phyloP scores from a whole-genome alignment of 1,140 invertebrate genomes.

The Lethocerus indicus region DNA sequence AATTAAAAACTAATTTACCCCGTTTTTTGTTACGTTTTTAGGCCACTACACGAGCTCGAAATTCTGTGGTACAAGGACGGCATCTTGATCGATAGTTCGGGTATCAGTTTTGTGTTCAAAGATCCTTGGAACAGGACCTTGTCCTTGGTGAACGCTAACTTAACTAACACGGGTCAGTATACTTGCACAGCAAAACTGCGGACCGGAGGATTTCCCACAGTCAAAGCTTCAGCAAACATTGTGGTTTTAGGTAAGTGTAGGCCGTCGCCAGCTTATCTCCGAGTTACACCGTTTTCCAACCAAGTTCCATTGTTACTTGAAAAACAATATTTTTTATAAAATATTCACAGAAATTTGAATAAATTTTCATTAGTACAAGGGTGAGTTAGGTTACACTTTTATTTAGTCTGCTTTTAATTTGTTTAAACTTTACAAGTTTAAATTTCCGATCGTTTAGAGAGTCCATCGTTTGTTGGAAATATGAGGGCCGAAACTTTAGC shows the following conservation, averaged over 20 bases:
- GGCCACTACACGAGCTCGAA: slow-evolving; percentile 65
- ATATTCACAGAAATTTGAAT: too few relatives aligned
- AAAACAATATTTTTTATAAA: too few relatives aligned
- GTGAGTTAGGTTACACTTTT: too few relatives aligned
- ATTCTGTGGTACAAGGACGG: slow-evolving; percentile 85
- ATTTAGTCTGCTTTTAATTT: not conserved
- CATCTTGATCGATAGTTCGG: slow-evolving; percentile 58
- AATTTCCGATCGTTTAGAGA: slow-evolving; percentile 27
- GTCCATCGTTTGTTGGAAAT: slow-evolving; percentile 49
- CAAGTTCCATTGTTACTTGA: too few relatives aligned
- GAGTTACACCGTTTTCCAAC: too few relatives aligned
- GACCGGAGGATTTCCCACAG: slow-evolving; percentile 50
- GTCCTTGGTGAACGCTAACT: slow-evolving; percentile 58
- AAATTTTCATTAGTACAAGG: too few relatives aligned
- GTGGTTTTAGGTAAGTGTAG: slow-evolving; percentile 45
- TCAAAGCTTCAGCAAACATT: slow-evolving; percentile 56
- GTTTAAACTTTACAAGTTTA: not conserved
- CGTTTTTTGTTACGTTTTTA: slow-evolving; percentile 19
- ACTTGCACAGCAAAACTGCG: slow-evolving; percentile 66
- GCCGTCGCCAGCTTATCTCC: too few relatives aligned
- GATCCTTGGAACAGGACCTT: slow-evolving; percentile 81
- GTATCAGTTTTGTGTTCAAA: slow-evolving; percentile 56
- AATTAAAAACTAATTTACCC: not conserved
- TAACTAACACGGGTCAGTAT: slow-evolving; percentile 67
- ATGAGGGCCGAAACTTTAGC: slow-evolving; percentile 49